These are phyloP conservation scores for Panthera leo DNA, from an alignment of 2,113 vertebrate species.

Conservation along the genomic window DNA sequence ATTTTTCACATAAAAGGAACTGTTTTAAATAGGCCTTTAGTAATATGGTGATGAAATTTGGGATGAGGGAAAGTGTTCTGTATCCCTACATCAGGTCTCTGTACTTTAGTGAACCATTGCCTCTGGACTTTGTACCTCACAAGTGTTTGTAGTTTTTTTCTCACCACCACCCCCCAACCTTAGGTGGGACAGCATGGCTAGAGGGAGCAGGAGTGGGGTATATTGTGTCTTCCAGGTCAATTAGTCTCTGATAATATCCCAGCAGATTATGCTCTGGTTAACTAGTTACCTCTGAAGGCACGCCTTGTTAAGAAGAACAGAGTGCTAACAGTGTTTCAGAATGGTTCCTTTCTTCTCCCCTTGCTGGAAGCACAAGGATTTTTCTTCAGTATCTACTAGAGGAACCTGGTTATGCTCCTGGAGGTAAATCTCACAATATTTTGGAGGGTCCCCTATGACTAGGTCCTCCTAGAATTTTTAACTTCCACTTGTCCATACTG, in stretches of 20 bases:
- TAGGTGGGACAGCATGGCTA: background rate
- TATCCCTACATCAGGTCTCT: background rate
- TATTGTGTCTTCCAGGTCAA: background rate
- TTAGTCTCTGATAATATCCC: background rate
- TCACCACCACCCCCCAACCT: background rate
- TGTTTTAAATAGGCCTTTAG: background rate
- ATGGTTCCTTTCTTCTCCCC: background rate
- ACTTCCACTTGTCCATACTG: background rate
- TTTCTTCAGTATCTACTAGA: background rate
- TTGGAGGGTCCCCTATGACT: background rate
- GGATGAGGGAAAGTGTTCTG: background rate
- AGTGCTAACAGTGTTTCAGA: background rate
- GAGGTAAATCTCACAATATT: background rate
- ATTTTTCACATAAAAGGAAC: background rate
- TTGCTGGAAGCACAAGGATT: background rate
- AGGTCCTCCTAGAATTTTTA: background rate
- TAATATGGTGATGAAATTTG: background rate
- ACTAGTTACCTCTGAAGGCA: background rate
- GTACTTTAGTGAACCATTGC: background rate
- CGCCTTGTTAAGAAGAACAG: background rate
- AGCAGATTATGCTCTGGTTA: background rate
- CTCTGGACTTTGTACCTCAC: background rate
- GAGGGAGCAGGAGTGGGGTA: background rate
- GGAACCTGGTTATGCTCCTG: background rate
- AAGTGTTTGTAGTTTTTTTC: background rate